Conservation (phyloP, 2,888 invertebrate species). For the Cryptocephalus moraei region DNA sequence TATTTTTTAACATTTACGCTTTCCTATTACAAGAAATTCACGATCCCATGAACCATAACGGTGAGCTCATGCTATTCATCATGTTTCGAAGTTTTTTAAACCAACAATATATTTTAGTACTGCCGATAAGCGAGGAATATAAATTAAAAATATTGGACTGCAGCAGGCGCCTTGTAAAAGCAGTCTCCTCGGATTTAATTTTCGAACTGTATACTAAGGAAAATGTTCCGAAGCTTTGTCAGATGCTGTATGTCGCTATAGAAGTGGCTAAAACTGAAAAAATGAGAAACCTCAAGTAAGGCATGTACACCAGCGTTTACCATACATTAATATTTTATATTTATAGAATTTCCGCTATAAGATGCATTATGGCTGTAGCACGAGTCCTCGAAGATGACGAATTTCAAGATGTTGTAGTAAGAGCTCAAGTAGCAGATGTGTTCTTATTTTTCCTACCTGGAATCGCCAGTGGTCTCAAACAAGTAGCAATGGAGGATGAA, state of each 20-base stretch:
- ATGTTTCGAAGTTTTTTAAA: too few relatives aligned
- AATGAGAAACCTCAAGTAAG: slow-evolving; percentile 51
- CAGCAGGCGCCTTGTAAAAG: slow-evolving; percentile 42
- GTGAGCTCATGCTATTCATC: slow-evolving; percentile 39
- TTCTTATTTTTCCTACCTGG: slow-evolving; percentile 54
- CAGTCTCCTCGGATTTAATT: slow-evolving; percentile 42
- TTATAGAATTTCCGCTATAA: slow-evolving; percentile 42
- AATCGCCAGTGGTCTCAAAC: slow-evolving; percentile 46
- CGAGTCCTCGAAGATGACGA: slow-evolving; percentile 46
- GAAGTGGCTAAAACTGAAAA: slow-evolving; percentile 58
- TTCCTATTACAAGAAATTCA: slow-evolving; percentile 46
- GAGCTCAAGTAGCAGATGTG: slow-evolving; percentile 45
- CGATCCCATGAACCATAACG: slow-evolving; percentile 41
- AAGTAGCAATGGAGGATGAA: slow-evolving; percentile 45
- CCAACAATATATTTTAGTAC: slow-evolving; percentile 38
- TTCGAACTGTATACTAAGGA: slow-evolving; percentile 45
- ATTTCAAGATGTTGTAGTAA: slow-evolving; percentile 44
- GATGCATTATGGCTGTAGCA: slow-evolving; percentile 53
- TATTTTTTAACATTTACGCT: slow-evolving; percentile 47
- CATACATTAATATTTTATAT: slow-evolving; percentile 5
- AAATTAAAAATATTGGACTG: slow-evolving; percentile 49
- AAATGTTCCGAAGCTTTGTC: slow-evolving; percentile 50
- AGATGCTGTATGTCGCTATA: slow-evolving; percentile 53
- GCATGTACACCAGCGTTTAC: background rate
- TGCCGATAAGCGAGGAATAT: slow-evolving; percentile 50